These are phyloP conservation scores for Nipponia nippon DNA, from an alignment of 2,113 vertebrate species.

Conservation along the genomic window DNA sequence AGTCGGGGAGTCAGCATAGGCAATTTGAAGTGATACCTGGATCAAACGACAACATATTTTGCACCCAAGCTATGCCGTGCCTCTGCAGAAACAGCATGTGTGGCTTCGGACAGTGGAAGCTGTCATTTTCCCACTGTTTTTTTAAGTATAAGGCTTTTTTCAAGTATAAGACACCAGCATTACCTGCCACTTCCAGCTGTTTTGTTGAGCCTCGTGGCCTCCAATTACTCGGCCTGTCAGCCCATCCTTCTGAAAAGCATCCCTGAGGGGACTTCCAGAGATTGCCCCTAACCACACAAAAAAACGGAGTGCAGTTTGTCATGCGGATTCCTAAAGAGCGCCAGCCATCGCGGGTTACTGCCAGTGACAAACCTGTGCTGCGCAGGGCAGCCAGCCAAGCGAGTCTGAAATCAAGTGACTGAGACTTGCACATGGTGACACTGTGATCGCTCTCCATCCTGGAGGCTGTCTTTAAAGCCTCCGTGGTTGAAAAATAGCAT, in stretches of 20 bases:
- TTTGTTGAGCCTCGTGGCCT: constrained; percentile 23
- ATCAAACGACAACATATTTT: background rate
- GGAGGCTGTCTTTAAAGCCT: background rate
- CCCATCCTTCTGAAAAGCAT: constrained; percentile 7
- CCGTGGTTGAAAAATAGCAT: background rate
- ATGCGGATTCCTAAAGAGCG: background rate
- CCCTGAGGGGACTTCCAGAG: background rate
- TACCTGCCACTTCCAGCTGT: constrained; percentile 77
- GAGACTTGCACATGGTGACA: background rate
- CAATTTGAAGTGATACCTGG: constrained; percentile 40
- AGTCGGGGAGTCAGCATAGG: background rate
- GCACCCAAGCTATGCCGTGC: background rate
- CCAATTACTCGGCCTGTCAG: constrained; percentile 47
- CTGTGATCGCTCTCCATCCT: background rate
- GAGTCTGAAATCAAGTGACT: background rate
- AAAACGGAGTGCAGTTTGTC: background rate
- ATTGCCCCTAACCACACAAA: background rate
- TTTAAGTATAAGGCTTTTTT: background rate
- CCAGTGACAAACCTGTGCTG: background rate
- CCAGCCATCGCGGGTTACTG: background rate
- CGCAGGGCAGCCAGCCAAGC: background rate
- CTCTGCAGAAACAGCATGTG: background rate
- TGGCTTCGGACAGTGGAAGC: background rate
- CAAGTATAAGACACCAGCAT: background rate
- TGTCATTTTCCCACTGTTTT: background rate